Evolutionary conservation across 2,888 invertebrate species (phyloP).

Genomic region (Agrotis puta): DNA sequence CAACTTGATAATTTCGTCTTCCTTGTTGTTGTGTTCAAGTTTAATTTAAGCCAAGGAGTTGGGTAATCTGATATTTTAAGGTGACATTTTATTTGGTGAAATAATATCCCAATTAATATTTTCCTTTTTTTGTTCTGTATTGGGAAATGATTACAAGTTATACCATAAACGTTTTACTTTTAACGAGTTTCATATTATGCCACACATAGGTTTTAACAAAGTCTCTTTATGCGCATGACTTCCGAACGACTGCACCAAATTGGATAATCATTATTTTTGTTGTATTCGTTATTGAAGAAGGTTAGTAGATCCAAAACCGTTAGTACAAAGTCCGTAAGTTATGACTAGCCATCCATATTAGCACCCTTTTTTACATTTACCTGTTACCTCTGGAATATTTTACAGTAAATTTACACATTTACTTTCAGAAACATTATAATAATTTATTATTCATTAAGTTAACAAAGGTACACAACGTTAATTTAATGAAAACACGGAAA

Average conservation of each 20-base stretch:
- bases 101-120: slow-evolving; percentile 32
- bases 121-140: slow-evolving; percentile 8
- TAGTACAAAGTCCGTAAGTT: too few species aligned
- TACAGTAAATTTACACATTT: slow-evolving; percentile 2
- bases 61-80: slow-evolving; percentile 52
- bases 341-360: neutral
- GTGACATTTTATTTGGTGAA: slow-evolving; percentile 26
- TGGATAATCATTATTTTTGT: too few species aligned
- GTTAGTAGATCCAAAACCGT: too few species aligned
- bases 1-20: slow-evolving; percentile 62
- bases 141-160: neutral
- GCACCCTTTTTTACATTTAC: neutral
- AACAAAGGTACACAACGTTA: slow-evolving; percentile 47
- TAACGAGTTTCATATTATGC: neutral
- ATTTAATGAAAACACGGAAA: slow-evolving; percentile 50
- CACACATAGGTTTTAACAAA: too few species aligned
- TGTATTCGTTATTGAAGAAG: too few species aligned
- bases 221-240: too few species aligned
- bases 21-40: slow-evolving; percentile 62
- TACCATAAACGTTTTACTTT: neutral
- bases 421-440: slow-evolving; percentile 32
- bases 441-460: slow-evolving; percentile 51
- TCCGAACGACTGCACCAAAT: too few species aligned
- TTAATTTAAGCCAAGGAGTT: slow-evolving; percentile 51
- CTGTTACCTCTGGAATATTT: neutral